Base-by-base conservation (phyloP, 1,140 invertebrate genomes). In the Aphelinus atriplicis region DNA sequence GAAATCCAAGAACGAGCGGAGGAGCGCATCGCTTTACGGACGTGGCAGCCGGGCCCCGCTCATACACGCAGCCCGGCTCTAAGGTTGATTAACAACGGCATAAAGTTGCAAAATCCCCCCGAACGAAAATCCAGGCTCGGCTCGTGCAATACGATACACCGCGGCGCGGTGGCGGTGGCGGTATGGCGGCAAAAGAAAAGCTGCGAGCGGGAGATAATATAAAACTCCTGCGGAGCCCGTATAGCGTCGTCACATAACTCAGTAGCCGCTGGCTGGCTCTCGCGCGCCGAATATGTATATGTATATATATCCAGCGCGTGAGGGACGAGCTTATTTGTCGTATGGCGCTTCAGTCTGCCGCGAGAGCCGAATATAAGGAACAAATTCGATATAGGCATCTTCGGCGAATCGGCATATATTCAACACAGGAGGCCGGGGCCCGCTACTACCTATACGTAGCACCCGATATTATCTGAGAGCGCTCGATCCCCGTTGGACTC, bases 401-500 rank as follows among this genome's bases (percentile, higher is more conserved):
- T 26, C 26, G 26, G 26, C 26, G 26, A 26, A 26, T 26, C 26
- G 26, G 26, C 26, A 26, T 26, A 26, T 26, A 26, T 26, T 26
- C 26, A 26, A 26, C 26, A 26, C 26, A 26, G 26, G 26, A 26
- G 26, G 26, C 26, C 26, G 26, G 26, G 26, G 26, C 26, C 26
- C 26, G 26, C 26, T 26, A 26, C 26, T 26, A 26, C 26, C 26
- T 26, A 26, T 26, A 26, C 26, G 26, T 26, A 26, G 26, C 66
- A 63, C 72, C 81, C 81, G 85, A 85, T 81, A 81, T 82, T 81
- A 83, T 85, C 83, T 84, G 26, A 26, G 26, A 26, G 26, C 26
- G 26, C 26, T 26, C 26, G 80, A 84, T 84, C 82, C 81, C 78
- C 81, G 82, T 85, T 81, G 79, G 83, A 86, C 81, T 83, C 84